phyloP scores from a whole-genome alignment of 2,113 vertebrate genomes.

The Barbus barbus region DNA sequence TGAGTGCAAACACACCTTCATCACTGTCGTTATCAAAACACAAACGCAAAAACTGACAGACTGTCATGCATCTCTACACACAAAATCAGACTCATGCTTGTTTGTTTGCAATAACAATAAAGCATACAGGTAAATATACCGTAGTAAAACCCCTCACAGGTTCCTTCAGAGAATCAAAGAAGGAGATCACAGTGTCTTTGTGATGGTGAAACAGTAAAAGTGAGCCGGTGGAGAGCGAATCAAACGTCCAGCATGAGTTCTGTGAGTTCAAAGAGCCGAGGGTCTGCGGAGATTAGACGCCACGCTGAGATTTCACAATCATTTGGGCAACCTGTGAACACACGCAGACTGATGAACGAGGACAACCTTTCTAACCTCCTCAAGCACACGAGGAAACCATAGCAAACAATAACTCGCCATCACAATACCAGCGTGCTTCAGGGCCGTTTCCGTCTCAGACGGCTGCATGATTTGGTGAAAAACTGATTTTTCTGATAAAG shows the following conservation, averaged over 20 bases:
- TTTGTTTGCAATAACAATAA: background rate
- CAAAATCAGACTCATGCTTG: background rate
- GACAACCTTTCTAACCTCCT: no score
- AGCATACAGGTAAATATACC: background rate
- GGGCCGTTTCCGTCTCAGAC: background rate
- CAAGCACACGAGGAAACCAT: background rate
- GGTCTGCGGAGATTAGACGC: no score
- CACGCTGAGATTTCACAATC: constrained; percentile 26
- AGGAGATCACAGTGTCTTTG: background rate
- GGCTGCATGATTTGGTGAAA: background rate
- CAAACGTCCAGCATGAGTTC: no score
- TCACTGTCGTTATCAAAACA: background rate
- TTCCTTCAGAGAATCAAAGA: background rate
- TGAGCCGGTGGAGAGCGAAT: background rate
- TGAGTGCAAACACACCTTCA: background rate
- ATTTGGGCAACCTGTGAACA: constrained; percentile 52
- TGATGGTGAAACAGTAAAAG: background rate
- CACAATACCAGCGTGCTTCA: background rate
- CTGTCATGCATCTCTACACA: background rate
- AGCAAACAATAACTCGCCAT: background rate
- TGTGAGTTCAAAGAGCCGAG: no score
- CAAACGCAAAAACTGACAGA: background rate
- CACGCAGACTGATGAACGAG: constrained; percentile 29
- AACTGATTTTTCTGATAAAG: background rate
- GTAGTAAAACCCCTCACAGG: background rate